Conservation (phyloP, 2,113 vertebrate genomes). For the Toxotes jaculatrix region DNA sequence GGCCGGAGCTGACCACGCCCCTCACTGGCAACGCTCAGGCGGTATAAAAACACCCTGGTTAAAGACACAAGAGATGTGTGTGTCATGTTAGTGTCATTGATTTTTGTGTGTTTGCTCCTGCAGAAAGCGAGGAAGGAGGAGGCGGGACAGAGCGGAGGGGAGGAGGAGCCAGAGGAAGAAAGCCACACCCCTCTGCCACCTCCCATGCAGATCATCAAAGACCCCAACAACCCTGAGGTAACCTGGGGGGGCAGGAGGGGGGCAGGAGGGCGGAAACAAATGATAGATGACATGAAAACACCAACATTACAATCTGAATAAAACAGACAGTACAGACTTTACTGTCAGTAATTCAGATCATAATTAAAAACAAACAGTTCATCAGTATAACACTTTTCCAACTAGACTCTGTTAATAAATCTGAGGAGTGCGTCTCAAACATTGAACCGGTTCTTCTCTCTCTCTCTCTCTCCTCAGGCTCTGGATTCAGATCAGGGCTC, state of each 20-base stretch:
- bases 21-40: slow-evolving; percentile 65
- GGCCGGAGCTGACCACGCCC: slow-evolving; percentile 69
- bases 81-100: not conserved
- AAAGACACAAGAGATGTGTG: not conserved
- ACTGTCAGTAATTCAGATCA: too few relatives aligned
- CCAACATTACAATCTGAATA: too few relatives aligned
- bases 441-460: not conserved
- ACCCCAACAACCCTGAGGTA: slow-evolving; percentile 93
- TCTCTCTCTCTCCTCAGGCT: slow-evolving; percentile 78
- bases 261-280: not conserved
- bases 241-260: not conserved
- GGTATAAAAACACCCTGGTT: slow-evolving; percentile 38
- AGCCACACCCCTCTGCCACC: slow-evolving; percentile 94
- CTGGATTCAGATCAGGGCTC: slow-evolving; percentile 87
- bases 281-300: too few relatives aligned
- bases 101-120: slow-evolving; percentile 11
- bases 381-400: too few relatives aligned
- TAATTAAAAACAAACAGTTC: too few relatives aligned
- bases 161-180: slow-evolving; percentile 97
- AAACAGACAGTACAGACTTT: too few relatives aligned
- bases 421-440: too few relatives aligned
- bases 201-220: slow-evolving; percentile 99
- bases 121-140: slow-evolving; percentile 92
- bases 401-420: too few relatives aligned
- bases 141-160: slow-evolving; percentile 88